Conservation (phyloP, 2,888 invertebrate genomes). For the Formica aserva region DNA sequence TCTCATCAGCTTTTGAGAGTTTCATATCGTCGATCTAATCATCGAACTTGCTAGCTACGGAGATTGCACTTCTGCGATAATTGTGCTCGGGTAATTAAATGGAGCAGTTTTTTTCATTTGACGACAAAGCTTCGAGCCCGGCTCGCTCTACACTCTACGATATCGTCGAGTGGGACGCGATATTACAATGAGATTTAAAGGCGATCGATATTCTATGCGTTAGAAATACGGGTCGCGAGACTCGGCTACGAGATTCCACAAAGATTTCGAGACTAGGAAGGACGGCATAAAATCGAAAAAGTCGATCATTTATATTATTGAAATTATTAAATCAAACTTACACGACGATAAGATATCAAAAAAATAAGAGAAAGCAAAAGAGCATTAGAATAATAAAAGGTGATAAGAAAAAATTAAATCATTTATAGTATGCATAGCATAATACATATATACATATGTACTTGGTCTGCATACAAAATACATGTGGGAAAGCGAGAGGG, state of each 20-base stretch:
- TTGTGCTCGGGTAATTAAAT: constrained; percentile 45
- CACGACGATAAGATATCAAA: constrained; percentile 5
- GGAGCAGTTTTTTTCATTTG: constrained; percentile 6
- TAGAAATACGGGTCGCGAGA: constrained; percentile 44
- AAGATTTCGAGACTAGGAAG: background rate
- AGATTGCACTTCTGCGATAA: constrained; percentile 42
- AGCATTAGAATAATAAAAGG: constrained; percentile 7
- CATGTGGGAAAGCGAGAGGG: constrained; percentile 49
- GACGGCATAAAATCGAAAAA: background rate
- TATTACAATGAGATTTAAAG: constrained; percentile 69
- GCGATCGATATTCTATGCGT: constrained; percentile 69
- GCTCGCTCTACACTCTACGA: constrained; percentile 38
- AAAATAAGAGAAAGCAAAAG: background rate
- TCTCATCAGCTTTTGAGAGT: constrained; percentile 31
- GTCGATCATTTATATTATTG: background rate
- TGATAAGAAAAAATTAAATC: background rate
- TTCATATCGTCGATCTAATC: constrained; percentile 48
- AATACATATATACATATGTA: background rate
- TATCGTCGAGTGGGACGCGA: constrained; percentile 53
- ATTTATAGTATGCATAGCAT: background rate
- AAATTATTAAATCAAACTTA: background rate
- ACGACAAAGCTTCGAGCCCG: constrained; percentile 24
- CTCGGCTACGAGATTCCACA: background rate
- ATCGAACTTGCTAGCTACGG: constrained; percentile 49
- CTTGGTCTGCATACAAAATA: background rate